Conservation (phyloP, 2,888 invertebrate genomes). For the Sinelater perroti region DNA sequence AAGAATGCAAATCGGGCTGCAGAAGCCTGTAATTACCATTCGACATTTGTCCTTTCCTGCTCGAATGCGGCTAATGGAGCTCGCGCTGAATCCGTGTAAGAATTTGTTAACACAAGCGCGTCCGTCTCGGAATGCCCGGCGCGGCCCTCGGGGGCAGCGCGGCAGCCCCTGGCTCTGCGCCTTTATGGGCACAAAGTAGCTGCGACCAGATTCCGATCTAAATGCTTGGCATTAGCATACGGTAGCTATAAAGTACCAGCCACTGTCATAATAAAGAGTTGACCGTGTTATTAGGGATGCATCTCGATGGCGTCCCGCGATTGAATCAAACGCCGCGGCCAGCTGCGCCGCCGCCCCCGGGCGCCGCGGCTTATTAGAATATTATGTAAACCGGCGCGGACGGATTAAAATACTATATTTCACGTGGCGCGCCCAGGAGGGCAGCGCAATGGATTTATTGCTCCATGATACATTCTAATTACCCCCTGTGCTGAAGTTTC, state of each 20-base stretch:
- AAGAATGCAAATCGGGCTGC: conserved; percentile 24
- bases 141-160: conserved; percentile 7
- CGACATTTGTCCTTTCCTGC: conserved; percentile 21
- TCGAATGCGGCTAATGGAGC: conserved; percentile 23
- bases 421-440: conserved; percentile 43
- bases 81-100: conserved; percentile 36
- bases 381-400: conserved; percentile 55
- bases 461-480: conserved; percentile 28
- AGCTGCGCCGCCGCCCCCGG: conserved; percentile 47
- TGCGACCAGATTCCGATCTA: conserved; percentile 61
- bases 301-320: conserved; percentile 51
- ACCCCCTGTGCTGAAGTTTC: neutral
- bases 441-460: conserved; percentile 31
- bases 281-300: conserved; percentile 51
- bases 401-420: conserved; percentile 53
- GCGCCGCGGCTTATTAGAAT: conserved; percentile 53
- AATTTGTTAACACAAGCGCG: conserved; percentile 44
- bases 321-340: conserved; percentile 37
- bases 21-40: conserved; percentile 27
- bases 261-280: conserved; percentile 48
- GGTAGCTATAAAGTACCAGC: conserved; percentile 54
- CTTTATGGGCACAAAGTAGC: conserved; percentile 52
- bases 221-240: conserved; percentile 61
- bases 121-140: conserved; percentile 41
- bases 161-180: conserved; percentile 6